Evolutionary conservation across 2,113 vertebrate species (phyloP).

Genomic region (Synchiropus splendidus): DNA sequence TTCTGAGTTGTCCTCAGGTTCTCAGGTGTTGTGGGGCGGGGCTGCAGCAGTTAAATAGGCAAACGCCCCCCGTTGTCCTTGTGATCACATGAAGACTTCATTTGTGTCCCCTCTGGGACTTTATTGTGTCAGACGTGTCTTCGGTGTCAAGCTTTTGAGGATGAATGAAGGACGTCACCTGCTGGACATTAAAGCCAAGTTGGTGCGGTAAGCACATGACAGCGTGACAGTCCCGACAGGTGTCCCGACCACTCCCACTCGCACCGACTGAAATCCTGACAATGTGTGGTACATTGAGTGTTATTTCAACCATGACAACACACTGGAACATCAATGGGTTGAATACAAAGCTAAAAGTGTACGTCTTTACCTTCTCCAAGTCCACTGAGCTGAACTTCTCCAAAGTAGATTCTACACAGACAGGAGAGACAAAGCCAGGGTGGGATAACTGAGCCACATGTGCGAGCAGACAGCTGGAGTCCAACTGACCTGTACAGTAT

Average conservation of each 20-base stretch:
- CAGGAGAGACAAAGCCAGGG: constrained; percentile 10
- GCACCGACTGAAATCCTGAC: constrained; percentile 92
- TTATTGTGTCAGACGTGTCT: too few relatives aligned
- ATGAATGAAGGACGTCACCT: constrained; percentile 61
- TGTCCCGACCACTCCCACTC: constrained; percentile 90
- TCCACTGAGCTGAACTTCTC: constrained; percentile 92
- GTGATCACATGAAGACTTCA: background rate
- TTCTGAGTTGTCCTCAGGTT: too few relatives aligned
- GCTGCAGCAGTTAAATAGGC: too few relatives aligned
- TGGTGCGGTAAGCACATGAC: constrained; percentile 95
- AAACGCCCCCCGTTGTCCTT: background rate
- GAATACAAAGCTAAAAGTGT: background rate
- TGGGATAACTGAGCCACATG: background rate
- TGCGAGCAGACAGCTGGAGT: background rate
- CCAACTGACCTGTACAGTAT: constrained; percentile 89
- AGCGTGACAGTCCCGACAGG: constrained; percentile 91
- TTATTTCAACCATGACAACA: background rate
- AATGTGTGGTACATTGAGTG: background rate
- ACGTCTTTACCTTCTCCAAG: constrained; percentile 85
- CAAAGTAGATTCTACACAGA: constrained; percentile 88
- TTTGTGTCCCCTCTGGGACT: background rate
- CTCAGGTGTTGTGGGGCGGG: too few relatives aligned
- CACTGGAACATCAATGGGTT: too few relatives aligned
- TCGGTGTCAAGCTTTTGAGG: too few relatives aligned
- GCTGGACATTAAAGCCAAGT: constrained; percentile 95